Base-by-base conservation (phyloP, 23 tunicate species). In the Botrylloides violaceus region DNA sequence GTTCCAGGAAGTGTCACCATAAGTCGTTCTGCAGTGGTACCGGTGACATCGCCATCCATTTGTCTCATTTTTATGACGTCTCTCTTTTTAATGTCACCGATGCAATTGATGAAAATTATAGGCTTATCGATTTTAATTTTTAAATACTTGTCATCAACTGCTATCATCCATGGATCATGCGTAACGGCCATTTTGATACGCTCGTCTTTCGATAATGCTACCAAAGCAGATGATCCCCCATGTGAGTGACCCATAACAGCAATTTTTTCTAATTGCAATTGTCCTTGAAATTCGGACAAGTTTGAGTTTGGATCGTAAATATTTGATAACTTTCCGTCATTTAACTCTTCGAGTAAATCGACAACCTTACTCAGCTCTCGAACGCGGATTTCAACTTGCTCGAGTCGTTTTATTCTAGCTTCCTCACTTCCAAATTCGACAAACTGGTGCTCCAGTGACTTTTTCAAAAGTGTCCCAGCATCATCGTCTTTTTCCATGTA, bases 171-270 rank as follows among this genome's bases (percentile, higher is more conserved):
- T n/a, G 58, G 36, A 60, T 79, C 83, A n/a, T 66, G 64, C 5
- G 77, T 12, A 1, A 79, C 50, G 2, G 31, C 83, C 0, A 37
- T 68, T 33, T 71, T 55, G 34, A 56, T 66, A 3, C 83, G 33
- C 21, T 18, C 15, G 62, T 79, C 83, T 59, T 59, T 34, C 32
- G 68, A 24, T 28, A 79, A 53, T 5, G 58, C 50, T 2, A 65
- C 36, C 29, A 71, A 22, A 33, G 70, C 32, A 9, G 83, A 66
- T 28, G 70, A 76, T 9, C 70, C 83, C 5, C 83, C 83, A 2
- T 68, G 58, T 25, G 83, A 79, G 36, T 79, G 83, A 26, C 83
- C 83, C 2, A 71, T 39, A 25, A 79, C 34, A 12, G 77, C 77
- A 5, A 29, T 3, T 29, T 79, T 79, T 0, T 70, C 77, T 2